These are phyloP conservation scores for Apodemus sylvaticus DNA, from an alignment of 2,113 vertebrate species.

Conservation along the genomic window DNA sequence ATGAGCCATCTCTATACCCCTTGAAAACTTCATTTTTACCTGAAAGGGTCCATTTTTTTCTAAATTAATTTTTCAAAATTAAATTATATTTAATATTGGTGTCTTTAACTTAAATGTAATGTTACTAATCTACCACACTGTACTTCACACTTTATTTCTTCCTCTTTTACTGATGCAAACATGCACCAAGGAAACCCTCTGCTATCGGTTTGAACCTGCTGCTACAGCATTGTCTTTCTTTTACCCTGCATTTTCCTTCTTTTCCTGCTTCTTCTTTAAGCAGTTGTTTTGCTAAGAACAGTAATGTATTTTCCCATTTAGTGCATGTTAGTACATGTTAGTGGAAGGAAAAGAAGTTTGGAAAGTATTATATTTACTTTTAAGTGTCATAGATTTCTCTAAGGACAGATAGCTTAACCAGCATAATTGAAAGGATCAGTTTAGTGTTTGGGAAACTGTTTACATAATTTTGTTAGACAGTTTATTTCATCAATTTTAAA, in stretches of 20 bases:
- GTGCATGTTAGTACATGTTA: not conserved
- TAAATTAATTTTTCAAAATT: too few species aligned
- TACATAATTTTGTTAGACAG: not conserved
- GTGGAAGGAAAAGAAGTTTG: not conserved
- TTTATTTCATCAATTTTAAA: not conserved
- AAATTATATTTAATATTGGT: not conserved
- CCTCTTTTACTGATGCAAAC: not conserved
- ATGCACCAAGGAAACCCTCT: not conserved
- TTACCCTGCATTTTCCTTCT: not conserved
- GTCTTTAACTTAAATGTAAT: not conserved
- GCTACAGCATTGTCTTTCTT: not conserved
- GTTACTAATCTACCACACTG: fast-evolving
- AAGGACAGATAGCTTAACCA: not conserved
- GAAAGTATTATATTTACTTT: not conserved
- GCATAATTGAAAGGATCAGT: fast-evolving
- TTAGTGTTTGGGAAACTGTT: not conserved
- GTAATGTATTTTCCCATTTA: not conserved
- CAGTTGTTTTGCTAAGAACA: not conserved
- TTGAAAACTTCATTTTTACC: not conserved
- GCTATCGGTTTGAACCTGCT: not conserved
- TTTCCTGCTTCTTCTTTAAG: not conserved
- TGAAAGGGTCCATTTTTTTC: not conserved
- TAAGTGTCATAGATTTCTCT: not conserved
- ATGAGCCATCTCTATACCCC: too few species aligned
- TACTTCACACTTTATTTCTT: not conserved